These are phyloP conservation scores for Tokudaia muenninki DNA, from an alignment of 2,797 vertebrate species.

Conservation along the genomic window DNA sequence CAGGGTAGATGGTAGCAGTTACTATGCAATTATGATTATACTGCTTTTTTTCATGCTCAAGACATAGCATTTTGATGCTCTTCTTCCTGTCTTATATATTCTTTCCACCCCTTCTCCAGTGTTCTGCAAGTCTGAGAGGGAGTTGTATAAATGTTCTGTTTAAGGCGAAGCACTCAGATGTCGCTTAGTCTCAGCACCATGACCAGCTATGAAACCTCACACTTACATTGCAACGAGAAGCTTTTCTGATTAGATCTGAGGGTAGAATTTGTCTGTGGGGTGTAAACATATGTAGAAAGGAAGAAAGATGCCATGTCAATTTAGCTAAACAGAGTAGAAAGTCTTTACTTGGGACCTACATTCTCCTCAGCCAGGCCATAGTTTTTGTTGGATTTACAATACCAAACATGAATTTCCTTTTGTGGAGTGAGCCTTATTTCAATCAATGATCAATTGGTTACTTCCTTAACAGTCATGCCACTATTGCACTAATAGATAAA, in stretches of 20 bases:
- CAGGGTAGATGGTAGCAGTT: not conserved
- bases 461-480: not conserved
- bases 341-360: not conserved
- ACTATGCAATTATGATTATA: not conserved
- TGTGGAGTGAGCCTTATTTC: not conserved
- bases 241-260: not conserved
- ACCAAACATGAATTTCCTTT: not conserved
- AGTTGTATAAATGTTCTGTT: not conserved
- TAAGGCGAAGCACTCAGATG: not conserved
- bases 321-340: not conserved
- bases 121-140: not conserved
- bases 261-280: not conserved
- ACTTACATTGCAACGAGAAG: not conserved
- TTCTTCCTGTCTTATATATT: not conserved
- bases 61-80: not conserved
- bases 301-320: not conserved
- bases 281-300: not conserved
- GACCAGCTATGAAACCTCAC: not conserved
- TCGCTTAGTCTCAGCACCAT: not conserved
- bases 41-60: not conserved
- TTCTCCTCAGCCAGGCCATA: not conserved
- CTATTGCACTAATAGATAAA: not conserved
- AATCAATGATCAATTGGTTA: not conserved
- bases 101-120: not conserved
- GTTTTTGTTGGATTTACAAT: not conserved